Evolutionary conservation across 2,797 vertebrate species (phyloP).

Genomic region (Coreius guichenoti): DNA sequence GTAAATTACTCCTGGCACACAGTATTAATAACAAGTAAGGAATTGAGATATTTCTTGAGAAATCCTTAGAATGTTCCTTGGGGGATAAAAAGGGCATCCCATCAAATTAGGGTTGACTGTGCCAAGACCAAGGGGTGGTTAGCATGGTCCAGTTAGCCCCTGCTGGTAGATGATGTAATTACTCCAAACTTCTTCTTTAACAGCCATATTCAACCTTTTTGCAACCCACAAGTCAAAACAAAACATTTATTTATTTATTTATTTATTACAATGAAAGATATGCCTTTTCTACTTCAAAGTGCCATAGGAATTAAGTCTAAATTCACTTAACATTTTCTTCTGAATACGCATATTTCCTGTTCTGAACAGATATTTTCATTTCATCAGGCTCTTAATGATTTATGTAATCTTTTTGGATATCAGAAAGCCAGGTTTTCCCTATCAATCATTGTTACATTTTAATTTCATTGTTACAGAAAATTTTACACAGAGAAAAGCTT

Average conservation of each 20-base stretch:
- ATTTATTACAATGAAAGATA: background rate
- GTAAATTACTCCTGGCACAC: constrained; percentile 60
- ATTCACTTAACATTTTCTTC: background rate
- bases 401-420: background rate
- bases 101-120: constrained; percentile 57
- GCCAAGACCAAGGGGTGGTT: constrained; percentile 45
- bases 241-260: no score
- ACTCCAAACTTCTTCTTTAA: background rate
- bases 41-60: constrained; percentile 47
- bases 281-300: background rate
- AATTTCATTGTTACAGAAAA: no score
- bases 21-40: constrained; percentile 58
- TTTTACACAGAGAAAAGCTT: background rate
- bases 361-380: background rate
- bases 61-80: constrained; percentile 43
- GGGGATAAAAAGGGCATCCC: constrained; percentile 50
- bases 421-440: background rate
- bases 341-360: background rate
- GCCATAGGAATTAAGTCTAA: background rate
- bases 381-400: background rate
- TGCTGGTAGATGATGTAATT: background rate
- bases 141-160: constrained; percentile 11
- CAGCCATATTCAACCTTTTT: background rate
- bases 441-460: background rate
- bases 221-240: background rate